Evolutionary conservation across 2,888 invertebrate genomes (phyloP).

Genomic region (Euplagia quadripunctaria): DNA sequence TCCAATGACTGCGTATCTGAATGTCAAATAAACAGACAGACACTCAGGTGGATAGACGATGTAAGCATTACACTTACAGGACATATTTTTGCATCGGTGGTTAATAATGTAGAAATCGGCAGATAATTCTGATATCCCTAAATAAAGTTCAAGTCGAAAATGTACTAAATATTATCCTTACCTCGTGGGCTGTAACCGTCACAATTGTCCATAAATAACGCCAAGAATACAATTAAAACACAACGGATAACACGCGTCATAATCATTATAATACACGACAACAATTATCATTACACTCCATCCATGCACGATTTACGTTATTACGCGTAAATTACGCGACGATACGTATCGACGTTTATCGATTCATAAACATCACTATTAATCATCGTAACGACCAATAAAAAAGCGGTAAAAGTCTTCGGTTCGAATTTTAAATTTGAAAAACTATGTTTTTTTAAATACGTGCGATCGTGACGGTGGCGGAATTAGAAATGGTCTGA

Average conservation of each 20-base stretch:
- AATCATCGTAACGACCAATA: constrained; percentile 51
- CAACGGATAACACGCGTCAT: constrained; percentile 51
- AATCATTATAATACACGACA: constrained; percentile 52
- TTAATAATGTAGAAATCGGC: too few relatives aligned
- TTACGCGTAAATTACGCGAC: constrained; percentile 45
- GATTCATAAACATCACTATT: constrained; percentile 57
- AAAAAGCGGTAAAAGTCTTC: constrained; percentile 53
- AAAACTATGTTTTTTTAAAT: constrained; percentile 35
- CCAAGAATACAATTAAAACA: constrained; percentile 61
- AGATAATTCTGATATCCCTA: too few relatives aligned
- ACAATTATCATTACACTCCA: constrained; percentile 45
- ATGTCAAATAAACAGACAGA: too few relatives aligned
- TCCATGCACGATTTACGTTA: constrained; percentile 40
- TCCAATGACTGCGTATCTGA: too few relatives aligned
- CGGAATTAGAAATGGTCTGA: constrained; percentile 80
- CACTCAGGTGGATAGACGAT: too few relatives aligned
- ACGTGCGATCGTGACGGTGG: constrained; percentile 69
- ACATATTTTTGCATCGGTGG: too few relatives aligned
- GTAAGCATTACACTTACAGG: too few relatives aligned
- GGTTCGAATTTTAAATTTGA: constrained; percentile 38
- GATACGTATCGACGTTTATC: constrained; percentile 48
- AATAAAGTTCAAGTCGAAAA: neutral
- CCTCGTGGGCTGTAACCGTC: constrained; percentile 79
- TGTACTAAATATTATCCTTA: constrained; percentile 54
- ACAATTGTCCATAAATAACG: constrained; percentile 59